Evolutionary conservation across 1,140 invertebrate genomes (phyloP).

Genomic region (Anthonomus grandis): DNA sequence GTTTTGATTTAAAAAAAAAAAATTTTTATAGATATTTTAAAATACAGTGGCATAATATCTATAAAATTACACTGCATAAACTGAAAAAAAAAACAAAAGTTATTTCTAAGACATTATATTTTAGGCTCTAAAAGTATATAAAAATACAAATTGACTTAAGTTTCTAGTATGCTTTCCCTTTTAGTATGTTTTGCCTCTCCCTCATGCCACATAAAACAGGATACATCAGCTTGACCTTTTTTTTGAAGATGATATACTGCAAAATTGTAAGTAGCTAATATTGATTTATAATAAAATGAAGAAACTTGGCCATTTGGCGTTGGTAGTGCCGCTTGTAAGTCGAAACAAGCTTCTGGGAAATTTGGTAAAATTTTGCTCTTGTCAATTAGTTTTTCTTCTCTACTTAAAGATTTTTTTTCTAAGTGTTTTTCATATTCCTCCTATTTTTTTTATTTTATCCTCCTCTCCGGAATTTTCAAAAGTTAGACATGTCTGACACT

Average conservation of each 20-base stretch:
- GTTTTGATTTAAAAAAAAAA: too few relatives aligned
- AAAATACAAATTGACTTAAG: too few relatives aligned
- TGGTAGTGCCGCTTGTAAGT: constrained; percentile 8
- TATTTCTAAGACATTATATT: neutral
- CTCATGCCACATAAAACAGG: neutral
- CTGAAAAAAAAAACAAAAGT: neutral
- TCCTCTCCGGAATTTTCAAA: constrained; percentile 3
- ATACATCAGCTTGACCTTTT: neutral
- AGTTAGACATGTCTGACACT: neutral
- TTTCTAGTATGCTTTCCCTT: neutral
- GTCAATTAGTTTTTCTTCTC: constrained; percentile 14
- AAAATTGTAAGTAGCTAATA: too few relatives aligned
- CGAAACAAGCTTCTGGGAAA: neutral
- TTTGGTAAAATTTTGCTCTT: neutral
- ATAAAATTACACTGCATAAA: neutral
- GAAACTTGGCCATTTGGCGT: too few relatives aligned
- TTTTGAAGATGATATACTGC: neutral
- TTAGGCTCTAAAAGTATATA: too few relatives aligned
- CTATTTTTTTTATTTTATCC: neutral
- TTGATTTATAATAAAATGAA: too few relatives aligned
- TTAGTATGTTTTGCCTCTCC: neutral
- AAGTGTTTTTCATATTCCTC: constrained; percentile 6
- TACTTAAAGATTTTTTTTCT: neutral
- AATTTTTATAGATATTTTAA: too few relatives aligned
- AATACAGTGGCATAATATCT: neutral